Evolutionary conservation across 2,888 invertebrate genomes (phyloP).

Genomic region (Leptinotarsa tumamoca): DNA sequence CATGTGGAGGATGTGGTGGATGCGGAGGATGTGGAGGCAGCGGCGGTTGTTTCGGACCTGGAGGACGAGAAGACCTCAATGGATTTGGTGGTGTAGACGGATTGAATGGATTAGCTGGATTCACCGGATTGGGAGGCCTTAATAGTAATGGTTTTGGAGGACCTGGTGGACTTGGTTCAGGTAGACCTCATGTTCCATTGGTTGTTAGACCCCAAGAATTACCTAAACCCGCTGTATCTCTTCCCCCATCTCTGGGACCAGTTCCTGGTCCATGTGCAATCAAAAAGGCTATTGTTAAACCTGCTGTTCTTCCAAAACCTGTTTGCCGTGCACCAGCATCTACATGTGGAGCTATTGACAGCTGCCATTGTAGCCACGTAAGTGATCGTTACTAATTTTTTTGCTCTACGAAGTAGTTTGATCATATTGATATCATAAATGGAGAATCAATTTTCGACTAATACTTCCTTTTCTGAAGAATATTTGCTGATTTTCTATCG

Average conservation of each 20-base stretch:
- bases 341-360: constrained; percentile 7
- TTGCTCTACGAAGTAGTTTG: neutral
- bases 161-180: constrained; percentile 1
- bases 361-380: constrained; percentile 12
- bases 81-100: neutral
- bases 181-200: constrained; percentile 49
- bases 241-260: constrained; percentile 49
- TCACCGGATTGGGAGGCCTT: constrained; percentile 13
- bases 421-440: no score
- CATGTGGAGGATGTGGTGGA: constrained; percentile 11
- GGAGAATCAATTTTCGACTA: no score
- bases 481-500: no score
- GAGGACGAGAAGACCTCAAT: neutral
- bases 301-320: constrained; percentile 61
- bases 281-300: constrained; percentile 60
- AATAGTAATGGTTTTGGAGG: neutral
- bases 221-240: constrained; percentile 48
- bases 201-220: constrained; percentile 60
- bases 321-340: constrained; percentile 43
- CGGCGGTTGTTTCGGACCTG: neutral
- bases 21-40: neutral
- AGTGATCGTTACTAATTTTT: constrained; percentile 1
- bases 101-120: neutral
- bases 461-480: no score
- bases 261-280: constrained; percentile 58